Base-by-base conservation (phyloP, 1,140 invertebrate species). In the Drosophila parvula region DNA sequence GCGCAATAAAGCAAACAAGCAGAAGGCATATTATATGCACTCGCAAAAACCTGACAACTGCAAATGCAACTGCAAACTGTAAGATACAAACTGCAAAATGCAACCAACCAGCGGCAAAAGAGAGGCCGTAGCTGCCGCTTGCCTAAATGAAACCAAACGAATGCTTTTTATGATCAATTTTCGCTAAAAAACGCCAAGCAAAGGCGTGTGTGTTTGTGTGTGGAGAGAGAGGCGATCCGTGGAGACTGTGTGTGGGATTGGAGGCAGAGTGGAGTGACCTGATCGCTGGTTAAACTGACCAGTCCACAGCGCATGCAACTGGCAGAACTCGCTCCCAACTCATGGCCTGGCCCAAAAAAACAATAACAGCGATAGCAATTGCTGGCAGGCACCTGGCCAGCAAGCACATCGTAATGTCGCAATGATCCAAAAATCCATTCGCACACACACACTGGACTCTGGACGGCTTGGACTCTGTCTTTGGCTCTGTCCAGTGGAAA, bases 1-100 rank as follows among this genome's bases (percentile, higher is more conserved):
- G 70, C 67, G 60, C 67, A 73, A 77, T 82, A 88, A 82, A 79
- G 76, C 79, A 88, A 86, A 82, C 76, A 88, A 74, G 79, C 80
- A 79, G 64, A 67, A 79, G 73, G 74, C 76, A 86, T 57, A 57
- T 79, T 73, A 84, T 74, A 61, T 76, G 55, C 76, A 76, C 80
- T 73, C 55, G 43, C 63, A 79, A 82, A 79, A 83, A 86, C 73
- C 60, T 59, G 63, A 63, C 73, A 75, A 75, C 71, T 75, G 68
- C 59, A 41, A 85, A 55, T 55, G 51, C 51, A 55, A 70, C 43
- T 77, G 43, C 36, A 77, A 69, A 68, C 61, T 36, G 32, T 28
- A 44, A 64, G 34, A 32, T 67, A 55, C 58, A 43, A 78, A 70
- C 59, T 5, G 38, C 44, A 50, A 59, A 36, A 38, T 38, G 51